Conservation (phyloP, 2,888 invertebrate species). For the Sylvicola cinctus region DNA sequence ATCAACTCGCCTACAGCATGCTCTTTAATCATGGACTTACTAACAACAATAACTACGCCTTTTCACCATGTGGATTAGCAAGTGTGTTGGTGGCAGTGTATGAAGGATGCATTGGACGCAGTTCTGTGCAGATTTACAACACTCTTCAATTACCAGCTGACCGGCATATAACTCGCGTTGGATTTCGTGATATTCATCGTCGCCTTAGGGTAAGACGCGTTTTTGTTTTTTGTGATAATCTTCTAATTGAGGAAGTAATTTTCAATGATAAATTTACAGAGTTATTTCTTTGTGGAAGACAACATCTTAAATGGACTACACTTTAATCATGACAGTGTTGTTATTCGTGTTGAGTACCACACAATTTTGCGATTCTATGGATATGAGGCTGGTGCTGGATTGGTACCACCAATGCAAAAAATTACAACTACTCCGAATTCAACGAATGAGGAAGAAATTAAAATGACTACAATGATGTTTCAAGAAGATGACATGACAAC, state of each 20-base stretch:
- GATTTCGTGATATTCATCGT: slow-evolving; percentile 64
- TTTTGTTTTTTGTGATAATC: slow-evolving; percentile 2
- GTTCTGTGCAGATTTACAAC: slow-evolving; percentile 48
- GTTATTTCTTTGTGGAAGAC: slow-evolving; percentile 63
- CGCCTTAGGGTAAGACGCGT: slow-evolving; percentile 44
- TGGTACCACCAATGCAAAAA: slow-evolving; percentile 5
- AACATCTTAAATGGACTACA: slow-evolving; percentile 65
- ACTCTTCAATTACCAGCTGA: slow-evolving; percentile 51
- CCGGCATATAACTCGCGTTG: slow-evolving; percentile 49
- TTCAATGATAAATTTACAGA: slow-evolving; percentile 29
- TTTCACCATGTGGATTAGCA: slow-evolving; percentile 64
- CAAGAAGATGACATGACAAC: too few species aligned
- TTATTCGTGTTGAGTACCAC: slow-evolving; percentile 51
- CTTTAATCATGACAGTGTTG: slow-evolving; percentile 57
- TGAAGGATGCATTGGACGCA: slow-evolving; percentile 56
- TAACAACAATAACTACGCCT: slow-evolving; percentile 61
- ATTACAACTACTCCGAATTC: slow-evolving; percentile 13
- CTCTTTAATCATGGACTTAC: slow-evolving; percentile 48
- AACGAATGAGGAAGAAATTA: too few species aligned
- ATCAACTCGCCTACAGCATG: slow-evolving; percentile 47
- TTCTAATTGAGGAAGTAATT: slow-evolving; percentile 9
- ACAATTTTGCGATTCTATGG: slow-evolving; percentile 58
- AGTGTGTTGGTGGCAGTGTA: slow-evolving; percentile 60
- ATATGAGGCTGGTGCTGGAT: slow-evolving; percentile 39
- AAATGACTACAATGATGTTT: slow-evolving; percentile 15